phyloP scores from a whole-genome alignment of 2,888 invertebrate genomes.

The Monoplex corrugatus region DNA sequence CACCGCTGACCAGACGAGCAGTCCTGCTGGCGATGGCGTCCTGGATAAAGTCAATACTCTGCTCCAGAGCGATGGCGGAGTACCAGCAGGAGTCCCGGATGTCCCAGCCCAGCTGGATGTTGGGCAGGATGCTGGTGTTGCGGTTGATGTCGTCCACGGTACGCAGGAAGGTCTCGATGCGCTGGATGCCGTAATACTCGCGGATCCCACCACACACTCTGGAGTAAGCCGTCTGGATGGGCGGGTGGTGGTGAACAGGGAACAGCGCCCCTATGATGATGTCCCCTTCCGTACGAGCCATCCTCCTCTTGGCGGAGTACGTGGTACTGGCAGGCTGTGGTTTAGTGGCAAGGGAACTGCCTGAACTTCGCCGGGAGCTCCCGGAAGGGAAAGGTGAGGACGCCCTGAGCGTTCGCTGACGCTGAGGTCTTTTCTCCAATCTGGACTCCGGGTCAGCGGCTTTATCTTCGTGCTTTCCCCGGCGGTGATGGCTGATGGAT shows the following conservation, averaged over 20 bases:
- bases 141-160: slow-evolving; percentile 84
- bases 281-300: slow-evolving; percentile 83
- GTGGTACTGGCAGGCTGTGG: background rate
- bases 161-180: slow-evolving; percentile 84
- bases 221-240: slow-evolving; percentile 74
- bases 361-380: background rate
- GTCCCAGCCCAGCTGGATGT: slow-evolving; percentile 86
- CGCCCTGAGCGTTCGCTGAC: background rate
- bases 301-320: slow-evolving; percentile 58
- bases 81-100: slow-evolving; percentile 92
- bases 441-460: background rate
- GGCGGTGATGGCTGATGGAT: background rate
- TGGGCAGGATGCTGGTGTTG: slow-evolving; percentile 84
- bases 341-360: background rate
- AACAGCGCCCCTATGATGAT: slow-evolving; percentile 85
- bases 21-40: slow-evolving; percentile 83
- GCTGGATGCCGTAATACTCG: slow-evolving; percentile 89
- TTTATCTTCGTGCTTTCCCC: background rate
- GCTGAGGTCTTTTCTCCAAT: background rate
- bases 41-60: slow-evolving; percentile 89
- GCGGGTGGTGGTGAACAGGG: slow-evolving; percentile 84
- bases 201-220: slow-evolving; percentile 86
- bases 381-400: background rate
- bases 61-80: slow-evolving; percentile 89
- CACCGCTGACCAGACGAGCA: slow-evolving; percentile 32